These are phyloP conservation scores for Emys orbicularis DNA, from an alignment of 2,797 vertebrate species.

Conservation along the genomic window DNA sequence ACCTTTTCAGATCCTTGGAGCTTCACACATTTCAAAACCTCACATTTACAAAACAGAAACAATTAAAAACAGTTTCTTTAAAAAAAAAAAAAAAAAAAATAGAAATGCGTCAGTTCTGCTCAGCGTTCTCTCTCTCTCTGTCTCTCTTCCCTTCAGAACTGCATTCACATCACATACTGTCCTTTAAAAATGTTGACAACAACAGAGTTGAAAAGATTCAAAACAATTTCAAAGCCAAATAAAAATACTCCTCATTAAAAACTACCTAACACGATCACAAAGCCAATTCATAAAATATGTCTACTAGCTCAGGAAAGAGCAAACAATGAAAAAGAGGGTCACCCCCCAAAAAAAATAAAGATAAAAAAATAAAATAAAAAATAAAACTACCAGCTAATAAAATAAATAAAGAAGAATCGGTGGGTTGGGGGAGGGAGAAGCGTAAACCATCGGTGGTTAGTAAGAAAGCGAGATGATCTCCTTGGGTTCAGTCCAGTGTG, in stretches of 20 bases:
- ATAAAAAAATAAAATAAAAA: conserved; percentile 80
- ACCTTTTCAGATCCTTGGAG: conserved; percentile 75
- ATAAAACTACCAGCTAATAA: conserved; percentile 81
- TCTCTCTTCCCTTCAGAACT: conserved; percentile 72
- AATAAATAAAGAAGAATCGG: conserved; percentile 84
- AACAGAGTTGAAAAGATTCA: conserved; percentile 77
- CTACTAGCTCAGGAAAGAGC: conserved; percentile 77
- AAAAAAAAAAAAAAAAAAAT: conserved; percentile 58
- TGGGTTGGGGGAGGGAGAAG: conserved; percentile 61
- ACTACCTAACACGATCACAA: conserved; percentile 81
- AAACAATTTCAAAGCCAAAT: conserved; percentile 80
- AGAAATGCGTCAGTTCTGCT: conserved; percentile 73
- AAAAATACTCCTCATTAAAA: conserved; percentile 80
- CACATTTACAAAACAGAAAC: conserved; percentile 86
- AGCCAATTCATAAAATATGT: conserved; percentile 77
- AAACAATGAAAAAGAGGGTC: conserved; percentile 73
- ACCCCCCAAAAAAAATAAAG: conserved; percentile 43
- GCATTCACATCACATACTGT: conserved; percentile 67
- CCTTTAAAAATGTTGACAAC: conserved; percentile 77
- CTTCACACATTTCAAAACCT: conserved; percentile 85
- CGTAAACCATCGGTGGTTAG: conserved; percentile 81
- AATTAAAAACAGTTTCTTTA: conserved; percentile 82
- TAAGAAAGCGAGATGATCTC: conserved; percentile 80
- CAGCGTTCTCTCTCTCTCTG: conserved; percentile 57
- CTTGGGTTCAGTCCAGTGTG: conserved; percentile 78